Evolutionary conservation across 2,888 invertebrate genomes (phyloP).

Genomic region (Diarsia mendica): DNA sequence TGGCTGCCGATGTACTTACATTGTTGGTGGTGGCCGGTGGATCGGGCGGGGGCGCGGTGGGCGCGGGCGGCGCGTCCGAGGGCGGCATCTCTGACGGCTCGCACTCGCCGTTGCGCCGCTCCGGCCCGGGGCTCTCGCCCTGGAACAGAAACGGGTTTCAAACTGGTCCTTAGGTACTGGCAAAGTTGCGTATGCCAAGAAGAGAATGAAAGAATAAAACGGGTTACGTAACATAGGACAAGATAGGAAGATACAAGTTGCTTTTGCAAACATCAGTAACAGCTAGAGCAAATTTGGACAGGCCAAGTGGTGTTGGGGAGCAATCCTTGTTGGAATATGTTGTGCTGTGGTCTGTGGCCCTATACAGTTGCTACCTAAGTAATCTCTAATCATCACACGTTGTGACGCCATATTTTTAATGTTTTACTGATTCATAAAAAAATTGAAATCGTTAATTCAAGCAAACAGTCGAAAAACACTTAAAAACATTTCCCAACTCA

Average conservation of each 20-base stretch:
- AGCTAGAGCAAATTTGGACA: not conserved
- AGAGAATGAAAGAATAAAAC: not conserved
- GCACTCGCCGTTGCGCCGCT: slow-evolving; percentile 85
- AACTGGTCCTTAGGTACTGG: not conserved
- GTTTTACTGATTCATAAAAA: not conserved
- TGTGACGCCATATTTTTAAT: not conserved
- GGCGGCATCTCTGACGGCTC: slow-evolving; percentile 80
- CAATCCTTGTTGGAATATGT: not conserved
- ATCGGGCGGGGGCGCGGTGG: slow-evolving; percentile 75
- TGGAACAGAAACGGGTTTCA: slow-evolving; percentile 49
- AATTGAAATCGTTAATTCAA: not conserved
- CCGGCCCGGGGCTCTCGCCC: slow-evolving; percentile 88
- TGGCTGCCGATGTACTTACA: slow-evolving; percentile 53
- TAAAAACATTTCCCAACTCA: no score
- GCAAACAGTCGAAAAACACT: not conserved
- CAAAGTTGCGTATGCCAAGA: no score
- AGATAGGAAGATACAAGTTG: not conserved
- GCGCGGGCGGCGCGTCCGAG: slow-evolving; percentile 79
- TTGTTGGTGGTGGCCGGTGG: slow-evolving; percentile 68
- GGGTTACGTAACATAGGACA: not conserved
- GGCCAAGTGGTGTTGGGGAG: not conserved
- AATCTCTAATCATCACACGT: not conserved
- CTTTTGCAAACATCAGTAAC: not conserved
- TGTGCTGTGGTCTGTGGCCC: not conserved
- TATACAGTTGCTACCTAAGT: no score